Conservation (phyloP, 2,888 invertebrate genomes). For the Heliconius ismenius region DNA sequence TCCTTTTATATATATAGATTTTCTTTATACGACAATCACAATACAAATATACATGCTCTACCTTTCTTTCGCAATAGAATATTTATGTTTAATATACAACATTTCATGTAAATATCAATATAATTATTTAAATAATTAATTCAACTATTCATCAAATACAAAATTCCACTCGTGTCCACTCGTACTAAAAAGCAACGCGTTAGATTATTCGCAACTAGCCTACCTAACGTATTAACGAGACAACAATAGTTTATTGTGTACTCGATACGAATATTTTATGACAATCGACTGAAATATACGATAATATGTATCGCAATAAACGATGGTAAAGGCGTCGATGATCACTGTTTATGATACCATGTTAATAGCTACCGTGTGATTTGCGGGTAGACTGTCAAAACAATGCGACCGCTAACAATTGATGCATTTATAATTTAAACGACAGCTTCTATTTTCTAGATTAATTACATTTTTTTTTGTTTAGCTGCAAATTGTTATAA, state of each 20-base stretch:
- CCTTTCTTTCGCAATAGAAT: background rate
- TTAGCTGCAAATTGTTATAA: background rate
- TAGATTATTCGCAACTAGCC: background rate
- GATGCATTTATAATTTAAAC: constrained; percentile 31
- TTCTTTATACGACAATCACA: background rate
- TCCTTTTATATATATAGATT: no score
- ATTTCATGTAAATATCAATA: background rate
- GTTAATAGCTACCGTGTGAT: constrained; percentile 41
- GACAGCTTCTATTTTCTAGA: constrained; percentile 8
- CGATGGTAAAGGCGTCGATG: constrained; percentile 23
- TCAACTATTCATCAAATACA: background rate
- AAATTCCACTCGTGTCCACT: background rate
- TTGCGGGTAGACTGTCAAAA: constrained; percentile 45
- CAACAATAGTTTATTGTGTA: constrained; percentile 10
- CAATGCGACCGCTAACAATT: constrained; percentile 43
- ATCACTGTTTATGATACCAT: constrained; percentile 35
- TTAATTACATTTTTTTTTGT: background rate
- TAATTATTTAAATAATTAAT: background rate
- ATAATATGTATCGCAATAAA: constrained; percentile 9
- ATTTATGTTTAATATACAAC: background rate
- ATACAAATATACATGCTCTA: background rate
- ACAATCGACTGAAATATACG: background rate
- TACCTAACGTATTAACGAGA: constrained; percentile 7
- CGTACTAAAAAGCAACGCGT: background rate
- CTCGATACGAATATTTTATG: background rate